Base-by-base conservation (phyloP, 2,888 invertebrate species). In the Brachycybe producta region DNA sequence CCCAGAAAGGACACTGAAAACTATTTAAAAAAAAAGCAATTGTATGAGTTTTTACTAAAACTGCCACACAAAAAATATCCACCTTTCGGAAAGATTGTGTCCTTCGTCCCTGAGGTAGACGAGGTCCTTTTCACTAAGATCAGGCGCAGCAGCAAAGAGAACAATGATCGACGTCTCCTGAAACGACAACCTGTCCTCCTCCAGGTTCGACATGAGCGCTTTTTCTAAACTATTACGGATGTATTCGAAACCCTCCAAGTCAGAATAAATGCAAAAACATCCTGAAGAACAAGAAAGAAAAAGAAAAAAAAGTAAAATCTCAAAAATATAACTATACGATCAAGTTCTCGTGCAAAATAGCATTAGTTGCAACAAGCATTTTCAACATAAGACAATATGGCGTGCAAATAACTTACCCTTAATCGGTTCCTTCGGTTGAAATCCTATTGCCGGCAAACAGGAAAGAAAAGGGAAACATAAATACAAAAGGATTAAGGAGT, bases 151-250 rank as follows among this genome's bases (percentile, higher is more conserved):
- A 24, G 88, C 81, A 66, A 91, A 87, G 70, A 94, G 80, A 60
- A 94, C 77, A 41, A 91, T 88, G 62, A 91, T 80, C 2, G 92
- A 92, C 57, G 91, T 69, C 55, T 82, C 68, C 70, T 88, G 86
- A 66, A 90, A 85, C 11, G 84, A 83, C 54, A 82, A 66, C 61
- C 87, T 82, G 63, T 91, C 91, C 60, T 86, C 82, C 62, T 88
- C 87, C 52, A 91, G 73, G 73, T 91, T 90, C 17, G 85, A 83
- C 8, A 91, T 71, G 24, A 94, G 72, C 2, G 90, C 90, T 66
- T 90, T 86, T 66, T 92, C 88, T 57, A 95, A 75, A 66, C 88
- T 88, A 52, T 84, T 84, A 58, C 87, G 76, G 45, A 95, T 81
- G 65, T 87, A 92, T 63, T 92, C 90, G 62, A 94, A 84, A 0